These are phyloP conservation scores for Andrena praecox DNA, from an alignment of 2,888 invertebrate species.

Conservation along the genomic window DNA sequence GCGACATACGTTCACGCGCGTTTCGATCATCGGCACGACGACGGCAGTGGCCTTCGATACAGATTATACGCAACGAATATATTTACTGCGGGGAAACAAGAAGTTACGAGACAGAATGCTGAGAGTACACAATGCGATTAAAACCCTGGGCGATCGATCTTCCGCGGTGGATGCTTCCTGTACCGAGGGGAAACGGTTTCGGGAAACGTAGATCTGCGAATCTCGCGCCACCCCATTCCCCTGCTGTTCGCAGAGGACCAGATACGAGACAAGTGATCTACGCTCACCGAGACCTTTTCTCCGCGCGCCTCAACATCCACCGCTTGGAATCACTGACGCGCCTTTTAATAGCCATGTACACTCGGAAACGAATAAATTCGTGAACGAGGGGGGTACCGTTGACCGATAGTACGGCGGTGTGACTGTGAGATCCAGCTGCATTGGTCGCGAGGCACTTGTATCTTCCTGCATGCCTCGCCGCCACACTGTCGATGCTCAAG, in stretches of 20 bases:
- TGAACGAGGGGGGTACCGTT: slow-evolving; percentile 87
- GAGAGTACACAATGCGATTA: slow-evolving; percentile 45
- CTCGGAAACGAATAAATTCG: slow-evolving; percentile 42
- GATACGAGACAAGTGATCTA: background rate
- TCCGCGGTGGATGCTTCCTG: background rate
- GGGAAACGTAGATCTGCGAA: background rate
- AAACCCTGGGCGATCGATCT: slow-evolving; percentile 42
- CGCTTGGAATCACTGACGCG: slow-evolving; percentile 33
- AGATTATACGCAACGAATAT: slow-evolving; percentile 59
- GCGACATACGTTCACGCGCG: background rate
- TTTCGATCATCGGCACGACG: slow-evolving; percentile 62
- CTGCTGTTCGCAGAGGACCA: too few relatives aligned
- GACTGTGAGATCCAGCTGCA: slow-evolving; percentile 88
- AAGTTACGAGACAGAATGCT: slow-evolving; percentile 64
- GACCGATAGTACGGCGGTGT: slow-evolving; percentile 88
- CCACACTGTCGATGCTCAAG: slow-evolving; percentile 88
- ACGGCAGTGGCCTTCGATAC: slow-evolving; percentile 64
- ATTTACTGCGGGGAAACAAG: slow-evolving; percentile 68
- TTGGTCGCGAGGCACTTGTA: slow-evolving; percentile 90
- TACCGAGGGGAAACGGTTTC: background rate
- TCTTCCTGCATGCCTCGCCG: slow-evolving; percentile 89
- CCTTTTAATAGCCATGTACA: slow-evolving; percentile 20
- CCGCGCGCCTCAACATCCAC: background rate
- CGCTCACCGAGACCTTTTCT: background rate
- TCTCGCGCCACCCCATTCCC: background rate